Base-by-base conservation (phyloP, 1,140 invertebrate species). In the Meloidogyne floridensis region DNA sequence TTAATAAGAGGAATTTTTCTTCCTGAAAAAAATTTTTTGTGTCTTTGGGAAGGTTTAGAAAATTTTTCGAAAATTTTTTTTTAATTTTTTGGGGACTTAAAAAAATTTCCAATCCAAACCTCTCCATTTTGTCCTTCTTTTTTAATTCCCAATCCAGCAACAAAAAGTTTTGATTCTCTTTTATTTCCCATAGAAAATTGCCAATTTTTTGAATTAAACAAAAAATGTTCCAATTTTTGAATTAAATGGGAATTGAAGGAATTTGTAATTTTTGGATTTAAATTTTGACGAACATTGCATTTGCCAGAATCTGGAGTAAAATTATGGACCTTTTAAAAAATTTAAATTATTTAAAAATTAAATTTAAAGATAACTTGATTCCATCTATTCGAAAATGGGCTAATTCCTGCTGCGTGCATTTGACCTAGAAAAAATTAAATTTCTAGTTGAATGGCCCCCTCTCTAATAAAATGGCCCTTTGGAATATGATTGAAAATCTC, bases 331-430 rank as follows among this genome's bases (percentile, higher is more conserved):
- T 84, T 20, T 73, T 15, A 15, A 73, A 73, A 20, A 56, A 20
- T 51, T 3, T 75, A 9, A 11, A 18, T 77, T 20, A 2, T 20
- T 77, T 56, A 42, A 10, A 32, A 9, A 13, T 10, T 13, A 70
- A 77, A 13, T 70, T 59, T 20, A 11, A 43, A 75, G 9, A 20
- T 47, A 69, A 79, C 77, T 11, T 79, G 59, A 32, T 69, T 79
- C 84, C 85, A 86, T 11, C 47, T 70, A 71, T 85, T 85, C 3
- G 79, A 77, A 51, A 86, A 84, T 11, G 85, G 85, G 56, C 86
- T 81, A 8, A 85, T 47, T 77, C 82, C 85, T n/a, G 82, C 54
- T 75, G 78, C 6, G 5, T 53, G 3, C 54, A 85, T 85, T 56
- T 85, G 83, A 47, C 72, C 85, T 85, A n/a, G 53, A 85, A 85